These are phyloP conservation scores for Vireo altiloquus DNA, from an alignment of 2,113 vertebrate genomes.

Conservation along the genomic window DNA sequence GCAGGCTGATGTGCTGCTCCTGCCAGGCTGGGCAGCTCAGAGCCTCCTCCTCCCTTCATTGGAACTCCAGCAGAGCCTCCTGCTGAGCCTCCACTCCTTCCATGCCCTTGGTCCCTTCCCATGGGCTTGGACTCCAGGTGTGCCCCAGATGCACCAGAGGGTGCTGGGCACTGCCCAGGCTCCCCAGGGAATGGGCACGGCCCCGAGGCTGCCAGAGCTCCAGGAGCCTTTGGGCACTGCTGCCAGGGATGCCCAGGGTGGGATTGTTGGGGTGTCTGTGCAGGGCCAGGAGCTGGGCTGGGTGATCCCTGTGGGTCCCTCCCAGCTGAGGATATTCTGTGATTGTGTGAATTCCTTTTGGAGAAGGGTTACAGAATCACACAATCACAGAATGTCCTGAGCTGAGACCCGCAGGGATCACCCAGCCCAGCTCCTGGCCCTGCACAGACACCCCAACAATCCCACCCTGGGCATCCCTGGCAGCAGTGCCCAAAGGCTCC, in stretches of 20 bases:
- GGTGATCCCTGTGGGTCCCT: neutral
- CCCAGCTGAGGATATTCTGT: neutral
- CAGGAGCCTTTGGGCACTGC: neutral
- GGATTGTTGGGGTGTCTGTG: neutral
- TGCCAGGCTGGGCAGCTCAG: neutral
- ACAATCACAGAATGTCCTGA: neutral
- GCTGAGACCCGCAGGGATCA: neutral
- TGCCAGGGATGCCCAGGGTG: neutral
- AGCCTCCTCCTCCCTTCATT: neutral
- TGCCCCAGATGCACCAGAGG: neutral
- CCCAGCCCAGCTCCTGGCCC: no score
- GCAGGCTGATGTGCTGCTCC: neutral
- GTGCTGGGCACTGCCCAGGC: neutral
- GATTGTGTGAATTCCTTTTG: no score
- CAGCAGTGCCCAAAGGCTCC: neutral
- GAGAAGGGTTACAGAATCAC: no score
- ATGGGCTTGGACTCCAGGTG: neutral
- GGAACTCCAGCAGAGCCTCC: neutral
- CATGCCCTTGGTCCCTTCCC: neutral
- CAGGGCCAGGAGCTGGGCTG: fast-evolving
- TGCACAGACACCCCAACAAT: neutral
- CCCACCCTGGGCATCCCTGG: neutral
- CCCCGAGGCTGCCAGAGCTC: neutral
- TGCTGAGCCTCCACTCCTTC: neutral
- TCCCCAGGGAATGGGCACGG: neutral